A percentile compares a stretch with the other conserved stretches of the same genome.
Evolutionary conservation across 2,113 vertebrate species (phyloP).

Genomic region (Rhabdornis inornatus): DNA sequence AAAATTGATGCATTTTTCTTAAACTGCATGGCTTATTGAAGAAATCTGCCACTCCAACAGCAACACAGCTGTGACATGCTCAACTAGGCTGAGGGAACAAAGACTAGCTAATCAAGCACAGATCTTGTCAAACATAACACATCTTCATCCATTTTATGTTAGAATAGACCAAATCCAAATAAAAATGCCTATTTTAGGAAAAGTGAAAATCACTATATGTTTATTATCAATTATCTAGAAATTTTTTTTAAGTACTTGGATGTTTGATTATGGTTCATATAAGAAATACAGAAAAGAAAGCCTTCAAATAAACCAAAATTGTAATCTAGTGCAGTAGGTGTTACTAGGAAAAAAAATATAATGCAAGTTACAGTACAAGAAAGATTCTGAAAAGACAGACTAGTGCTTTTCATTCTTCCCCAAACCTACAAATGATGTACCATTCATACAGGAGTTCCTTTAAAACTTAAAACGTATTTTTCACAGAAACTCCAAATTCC

Average conservation of each 20-base stretch:
- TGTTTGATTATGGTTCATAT: neutral
- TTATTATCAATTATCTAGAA: neutral
- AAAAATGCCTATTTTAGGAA: neutral
- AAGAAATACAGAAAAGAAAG: neutral
- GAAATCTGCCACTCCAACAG: conserved; percentile 52
- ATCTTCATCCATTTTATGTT: conserved; percentile 31
- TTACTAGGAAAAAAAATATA: neutral
- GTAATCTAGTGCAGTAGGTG: neutral
- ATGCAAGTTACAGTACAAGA: neutral
- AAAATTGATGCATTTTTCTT: conserved; percentile 12
- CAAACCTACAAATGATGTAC: neutral
- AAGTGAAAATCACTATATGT: neutral
- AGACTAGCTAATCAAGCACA: conserved; percentile 37
- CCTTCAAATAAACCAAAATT: neutral
- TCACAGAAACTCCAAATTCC: conserved; percentile 71
- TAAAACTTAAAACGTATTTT: conserved; percentile 69
- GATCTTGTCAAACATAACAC: conserved; percentile 52
- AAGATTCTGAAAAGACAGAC: neutral
- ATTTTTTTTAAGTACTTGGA: neutral
- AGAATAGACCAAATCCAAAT: conserved; percentile 20
- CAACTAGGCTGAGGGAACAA: conserved; percentile 19
- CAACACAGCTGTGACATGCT: conserved; percentile 19
- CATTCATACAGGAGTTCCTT: conserved; percentile 12
- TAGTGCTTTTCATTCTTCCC: neutral
- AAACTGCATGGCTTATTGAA: conserved; percentile 28